A percentile compares a stretch with the other conserved stretches of the same genome.
phyloP scores from a whole-genome alignment of 2,888 invertebrate species.

The Aphodius sticticus region DNA sequence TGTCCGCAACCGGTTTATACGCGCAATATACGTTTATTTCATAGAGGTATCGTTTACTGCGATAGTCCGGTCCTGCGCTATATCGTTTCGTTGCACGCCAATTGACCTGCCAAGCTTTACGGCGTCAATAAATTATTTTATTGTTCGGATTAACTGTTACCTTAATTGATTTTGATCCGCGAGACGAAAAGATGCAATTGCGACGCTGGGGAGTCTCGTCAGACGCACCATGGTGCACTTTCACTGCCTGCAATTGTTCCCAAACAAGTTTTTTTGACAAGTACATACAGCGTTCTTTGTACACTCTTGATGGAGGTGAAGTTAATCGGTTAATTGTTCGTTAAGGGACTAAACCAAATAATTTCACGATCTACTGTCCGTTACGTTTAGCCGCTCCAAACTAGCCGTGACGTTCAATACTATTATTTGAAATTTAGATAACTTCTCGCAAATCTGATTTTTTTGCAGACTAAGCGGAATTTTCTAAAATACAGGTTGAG shows the following conservation, averaged over 20 bases:
- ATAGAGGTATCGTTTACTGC: not conserved
- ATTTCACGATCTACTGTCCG: too few relatives aligned
- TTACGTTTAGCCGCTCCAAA: too few relatives aligned
- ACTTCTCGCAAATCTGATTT: too few relatives aligned
- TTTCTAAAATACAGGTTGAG: too few relatives aligned
- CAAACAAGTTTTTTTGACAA: not conserved
- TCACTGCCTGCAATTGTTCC: not conserved
- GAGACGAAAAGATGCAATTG: slow-evolving; percentile 15
- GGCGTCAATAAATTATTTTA: slow-evolving; percentile 15
- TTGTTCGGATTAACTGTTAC: slow-evolving; percentile 13
- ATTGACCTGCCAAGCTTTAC: not conserved
- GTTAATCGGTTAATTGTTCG: too few relatives aligned
- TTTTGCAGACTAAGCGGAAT: too few relatives aligned
- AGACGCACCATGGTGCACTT: not conserved
- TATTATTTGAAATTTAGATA: too few relatives aligned
- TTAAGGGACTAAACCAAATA: too few relatives aligned
- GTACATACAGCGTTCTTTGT: too few relatives aligned
- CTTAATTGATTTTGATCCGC: slow-evolving; percentile 23
- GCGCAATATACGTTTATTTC: not conserved
- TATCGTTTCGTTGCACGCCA: not conserved
- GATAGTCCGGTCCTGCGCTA: not conserved
- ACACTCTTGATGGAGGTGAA: too few relatives aligned
- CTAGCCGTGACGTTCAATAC: too few relatives aligned
- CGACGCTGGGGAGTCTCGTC: slow-evolving; percentile 4
- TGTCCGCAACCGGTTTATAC: not conserved